These are phyloP conservation scores for Dicerorhinus sumatrensis DNA, from an alignment of 2,113 vertebrate genomes.

Conservation along the genomic window DNA sequence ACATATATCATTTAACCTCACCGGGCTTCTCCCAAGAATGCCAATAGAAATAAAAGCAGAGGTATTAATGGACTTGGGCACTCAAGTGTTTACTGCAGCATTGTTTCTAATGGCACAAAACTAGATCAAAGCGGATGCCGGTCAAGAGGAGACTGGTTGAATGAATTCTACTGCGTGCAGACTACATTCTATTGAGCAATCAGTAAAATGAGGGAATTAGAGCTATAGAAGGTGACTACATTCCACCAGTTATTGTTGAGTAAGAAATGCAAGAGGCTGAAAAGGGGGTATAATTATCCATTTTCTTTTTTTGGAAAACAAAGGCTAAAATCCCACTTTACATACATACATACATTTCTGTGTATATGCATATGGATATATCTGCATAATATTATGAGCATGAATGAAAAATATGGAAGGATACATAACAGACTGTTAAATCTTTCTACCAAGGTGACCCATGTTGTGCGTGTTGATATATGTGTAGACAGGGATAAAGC, in stretches of 20 bases:
- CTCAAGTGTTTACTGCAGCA: neutral
- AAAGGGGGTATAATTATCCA: neutral
- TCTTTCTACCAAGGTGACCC: neutral
- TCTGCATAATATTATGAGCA: neutral
- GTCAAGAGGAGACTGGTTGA: neutral
- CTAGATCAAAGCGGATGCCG: neutral
- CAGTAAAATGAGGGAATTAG: neutral
- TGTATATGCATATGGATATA: neutral
- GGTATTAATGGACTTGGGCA: neutral
- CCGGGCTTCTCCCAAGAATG: neutral
- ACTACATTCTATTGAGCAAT: neutral
- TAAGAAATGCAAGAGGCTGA: neutral
- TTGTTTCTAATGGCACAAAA: neutral
- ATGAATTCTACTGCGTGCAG: neutral
- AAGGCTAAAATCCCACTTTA: conserved; percentile 1
- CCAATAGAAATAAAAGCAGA: conserved; percentile 48
- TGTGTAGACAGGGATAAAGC: no score
- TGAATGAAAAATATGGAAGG: neutral
- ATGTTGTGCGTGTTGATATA: neutral
- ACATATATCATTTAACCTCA: conserved; percentile 9
- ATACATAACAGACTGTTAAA: neutral
- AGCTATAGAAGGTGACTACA: neutral
- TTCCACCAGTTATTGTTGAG: neutral
- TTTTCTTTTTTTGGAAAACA: neutral
- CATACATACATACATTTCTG: neutral